Evolutionary conservation across 2,888 invertebrate genomes (phyloP).

Genomic region (Cataglyphis cursor): DNA sequence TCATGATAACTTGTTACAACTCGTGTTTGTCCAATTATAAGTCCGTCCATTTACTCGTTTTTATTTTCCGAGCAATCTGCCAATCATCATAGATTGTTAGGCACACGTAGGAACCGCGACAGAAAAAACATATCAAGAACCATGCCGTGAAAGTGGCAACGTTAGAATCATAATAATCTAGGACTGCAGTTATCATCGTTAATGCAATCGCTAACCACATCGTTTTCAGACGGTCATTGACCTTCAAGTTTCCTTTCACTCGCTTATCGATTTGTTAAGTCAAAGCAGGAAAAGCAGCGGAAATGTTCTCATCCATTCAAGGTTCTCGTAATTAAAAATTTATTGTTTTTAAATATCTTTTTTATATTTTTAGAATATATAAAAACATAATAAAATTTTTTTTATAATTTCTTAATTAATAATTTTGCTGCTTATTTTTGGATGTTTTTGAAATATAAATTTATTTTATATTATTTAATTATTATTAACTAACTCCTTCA

Average conservation of each 20-base stretch:
- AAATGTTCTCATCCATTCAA: conserved; percentile 32
- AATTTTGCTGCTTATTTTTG: not conserved
- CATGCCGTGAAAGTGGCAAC: conserved; percentile 63
- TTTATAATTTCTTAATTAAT: not conserved
- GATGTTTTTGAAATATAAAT: not conserved
- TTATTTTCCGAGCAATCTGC: conserved; percentile 36
- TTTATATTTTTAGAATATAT: not conserved
- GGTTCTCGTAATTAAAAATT: conserved; percentile 16
- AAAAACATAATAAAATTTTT: not conserved
- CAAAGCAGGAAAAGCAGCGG: conserved; percentile 45
- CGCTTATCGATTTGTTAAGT: conserved; percentile 56
- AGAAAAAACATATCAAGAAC: conserved; percentile 40
- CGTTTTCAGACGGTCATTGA: conserved; percentile 69
- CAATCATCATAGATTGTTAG: not conserved
- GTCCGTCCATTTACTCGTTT: conserved; percentile 59
- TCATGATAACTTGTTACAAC: not conserved
- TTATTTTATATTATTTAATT: not conserved
- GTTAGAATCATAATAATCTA: conserved; percentile 69
- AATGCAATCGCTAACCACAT: conserved; percentile 66
- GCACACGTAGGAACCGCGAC: conserved; percentile 47
- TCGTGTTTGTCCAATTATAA: conserved; percentile 11
- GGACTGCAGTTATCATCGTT: conserved; percentile 62
- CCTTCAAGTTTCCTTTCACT: conserved; percentile 74
- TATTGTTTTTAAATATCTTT: conserved; percentile 13
- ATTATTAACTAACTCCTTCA: not conserved